Conservation (phyloP, 1,140 invertebrate species). For the Heliconius eleuchia region DNA sequence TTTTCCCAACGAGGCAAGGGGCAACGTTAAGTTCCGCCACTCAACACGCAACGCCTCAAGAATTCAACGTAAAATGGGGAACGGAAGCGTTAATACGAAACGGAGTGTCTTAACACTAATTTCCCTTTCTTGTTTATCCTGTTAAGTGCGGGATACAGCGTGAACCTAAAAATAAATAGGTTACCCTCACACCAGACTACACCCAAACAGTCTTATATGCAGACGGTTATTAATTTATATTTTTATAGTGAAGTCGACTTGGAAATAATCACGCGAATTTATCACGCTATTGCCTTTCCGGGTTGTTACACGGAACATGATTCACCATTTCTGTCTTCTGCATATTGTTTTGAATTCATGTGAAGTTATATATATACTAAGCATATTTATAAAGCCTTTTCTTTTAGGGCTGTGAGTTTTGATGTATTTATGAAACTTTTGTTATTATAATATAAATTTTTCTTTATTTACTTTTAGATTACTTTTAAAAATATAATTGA, state of each 20-base stretch:
- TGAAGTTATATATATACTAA: background rate
- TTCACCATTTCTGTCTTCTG: constrained; percentile 8
- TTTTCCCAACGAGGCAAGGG: no score
- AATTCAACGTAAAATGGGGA: no score
- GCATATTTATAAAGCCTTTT: background rate
- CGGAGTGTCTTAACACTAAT: no score
- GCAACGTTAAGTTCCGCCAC: no score
- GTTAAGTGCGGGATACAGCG: background rate
- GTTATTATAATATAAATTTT: no score
- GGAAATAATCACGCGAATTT: background rate
- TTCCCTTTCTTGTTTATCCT: no score
- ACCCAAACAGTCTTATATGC: background rate
- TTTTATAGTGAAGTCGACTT: background rate
- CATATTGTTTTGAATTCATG: background rate
- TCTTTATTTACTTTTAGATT: no score
- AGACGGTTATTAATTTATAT: constrained; percentile 7
- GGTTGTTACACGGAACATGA: background rate
- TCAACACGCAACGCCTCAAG: no score
- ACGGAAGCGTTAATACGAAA: no score
- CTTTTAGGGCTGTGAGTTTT: no score
- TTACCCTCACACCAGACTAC: background rate
- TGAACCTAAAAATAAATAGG: background rate
- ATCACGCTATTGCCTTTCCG: constrained; percentile 1
- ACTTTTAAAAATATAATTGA: no score
- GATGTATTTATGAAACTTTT: no score